Base-by-base conservation (phyloP, 2,797 vertebrate genomes). In the Allochrocebus solatus region DNA sequence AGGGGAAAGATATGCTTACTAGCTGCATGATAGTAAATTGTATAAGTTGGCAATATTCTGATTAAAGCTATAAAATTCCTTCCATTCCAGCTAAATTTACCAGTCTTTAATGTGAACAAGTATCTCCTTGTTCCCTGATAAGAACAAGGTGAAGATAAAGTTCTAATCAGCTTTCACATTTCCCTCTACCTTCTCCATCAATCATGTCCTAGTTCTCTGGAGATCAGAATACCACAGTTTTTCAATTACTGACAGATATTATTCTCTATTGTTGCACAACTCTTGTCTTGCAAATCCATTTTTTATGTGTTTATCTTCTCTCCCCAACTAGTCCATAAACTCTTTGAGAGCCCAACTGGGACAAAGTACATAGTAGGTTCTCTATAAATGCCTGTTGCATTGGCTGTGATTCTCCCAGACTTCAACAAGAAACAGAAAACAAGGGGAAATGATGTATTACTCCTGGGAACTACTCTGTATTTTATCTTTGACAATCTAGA, bases 101-200 rank as follows among this genome's bases (percentile, higher is more conserved):
- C 55, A 93, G 76, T 46, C 61, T 95, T 96, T 95, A 97, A 91
- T 57, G 86, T 89, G 95, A 97, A 95, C 97, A 98, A 93, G 86
- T 79, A 79, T 83, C 33, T 81, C 85, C 84, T 89, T 97, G 92
- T 97, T 96, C 79, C 55, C 88, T 50, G 92, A 96, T 97, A 97
- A 98, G 92, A 97, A 95, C 57, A 95, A 97, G 95, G 95, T 81
- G 78, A 96, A 98, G 96, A 97, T 97, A 97, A 96, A 96, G 91
- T 97, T 97, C 95, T 96, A 96, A 96, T 96, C 92, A 93, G 93
- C 87, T 74, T 91, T 79, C 41, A 36, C 36, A 7, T 28, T 50
- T 83, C 50, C 24, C 21, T 74, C 50, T 41, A 36, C 93, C 26
- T 83, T 67, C 75, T 86, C 81, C 46, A 96, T 97, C 95, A 86